These are phyloP conservation scores for Heterodera schachtii DNA, from an alignment of 1,140 invertebrate genomes.

Conservation along the genomic window DNA sequence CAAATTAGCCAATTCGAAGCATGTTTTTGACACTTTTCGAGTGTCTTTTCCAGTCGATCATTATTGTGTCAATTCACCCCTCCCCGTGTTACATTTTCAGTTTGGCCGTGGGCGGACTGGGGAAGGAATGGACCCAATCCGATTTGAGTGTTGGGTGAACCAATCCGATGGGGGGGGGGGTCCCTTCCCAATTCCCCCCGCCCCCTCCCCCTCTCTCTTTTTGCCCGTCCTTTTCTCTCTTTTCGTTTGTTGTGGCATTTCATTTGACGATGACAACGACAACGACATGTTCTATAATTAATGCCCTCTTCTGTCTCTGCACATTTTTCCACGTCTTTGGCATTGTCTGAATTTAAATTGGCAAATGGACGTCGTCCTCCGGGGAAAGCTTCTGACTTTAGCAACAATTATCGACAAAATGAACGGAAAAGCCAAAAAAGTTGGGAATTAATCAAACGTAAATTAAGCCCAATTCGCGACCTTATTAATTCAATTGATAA, in stretches of 20 bases:
- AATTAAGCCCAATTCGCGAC: not conserved
- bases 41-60: not conserved
- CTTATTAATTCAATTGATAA: too few species aligned
- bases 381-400: not conserved
- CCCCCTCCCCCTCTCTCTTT: not conserved
- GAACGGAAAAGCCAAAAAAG: not conserved
- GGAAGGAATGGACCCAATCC: too few species aligned
- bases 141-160: too few species aligned
- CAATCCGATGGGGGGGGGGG: too few species aligned
- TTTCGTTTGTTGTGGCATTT: too few species aligned
- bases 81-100: not conserved
- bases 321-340: not conserved
- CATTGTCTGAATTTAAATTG: constrained; percentile 1
- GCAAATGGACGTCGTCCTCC: not conserved
- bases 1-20: not conserved
- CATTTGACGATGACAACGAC: too few species aligned
- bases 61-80: not conserved
- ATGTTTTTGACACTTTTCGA: not conserved
- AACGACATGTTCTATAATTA: too few species aligned
- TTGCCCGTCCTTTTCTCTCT: too few species aligned
- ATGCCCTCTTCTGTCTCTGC: too few species aligned
- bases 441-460: not conserved
- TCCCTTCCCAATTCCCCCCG: too few species aligned
- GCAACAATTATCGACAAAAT: not conserved
- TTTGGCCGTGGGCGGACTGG: too few species aligned